Evolutionary conservation across 37 sponge, comb jelly and placozoan species (phyloP).

Genomic region (Agelas oroides): DNA sequence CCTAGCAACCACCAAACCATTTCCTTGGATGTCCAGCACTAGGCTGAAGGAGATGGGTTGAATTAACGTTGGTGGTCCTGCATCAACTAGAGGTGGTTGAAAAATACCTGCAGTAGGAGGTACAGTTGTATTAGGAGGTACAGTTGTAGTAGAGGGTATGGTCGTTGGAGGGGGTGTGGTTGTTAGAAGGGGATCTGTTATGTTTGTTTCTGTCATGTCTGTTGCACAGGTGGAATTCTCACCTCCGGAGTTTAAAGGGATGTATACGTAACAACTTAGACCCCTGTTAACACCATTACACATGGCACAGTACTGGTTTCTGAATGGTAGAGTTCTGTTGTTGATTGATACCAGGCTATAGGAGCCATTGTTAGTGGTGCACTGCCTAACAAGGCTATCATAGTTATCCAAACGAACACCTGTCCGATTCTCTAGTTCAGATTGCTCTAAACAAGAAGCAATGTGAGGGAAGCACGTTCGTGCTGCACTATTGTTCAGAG

Average conservation of each 20-base stretch:
- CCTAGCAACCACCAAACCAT: background rate
- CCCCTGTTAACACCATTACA: slow-evolving; percentile 8
- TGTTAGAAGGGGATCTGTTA: background rate
- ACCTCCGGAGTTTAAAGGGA: too few species aligned
- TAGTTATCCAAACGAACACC: background rate
- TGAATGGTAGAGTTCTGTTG: background rate
- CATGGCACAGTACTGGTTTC: slow-evolving; percentile 13
- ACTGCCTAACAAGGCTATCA: slow-evolving; percentile 1
- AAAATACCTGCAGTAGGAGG: too few species aligned
- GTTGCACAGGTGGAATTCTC: too few species aligned
- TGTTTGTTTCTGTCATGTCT: background rate
- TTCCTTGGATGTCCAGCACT: slow-evolving; percentile 8
- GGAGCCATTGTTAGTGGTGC: background rate
- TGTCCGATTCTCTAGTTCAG: background rate
- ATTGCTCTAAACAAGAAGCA: background rate
- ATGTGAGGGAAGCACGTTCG: slow-evolving; percentile 3
- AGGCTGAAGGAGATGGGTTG: slow-evolving; percentile 19
- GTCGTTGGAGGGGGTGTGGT: too few species aligned
- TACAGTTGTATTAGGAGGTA: too few species aligned
- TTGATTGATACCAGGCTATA: background rate
- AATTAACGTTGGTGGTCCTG: too few species aligned
- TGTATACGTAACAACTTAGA: background rate
- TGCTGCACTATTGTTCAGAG: background rate
- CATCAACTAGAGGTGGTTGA: too few species aligned
- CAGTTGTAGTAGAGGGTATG: too few species aligned